Conservation (phyloP, 2,888 invertebrate species). For the Microchrysa polita region DNA sequence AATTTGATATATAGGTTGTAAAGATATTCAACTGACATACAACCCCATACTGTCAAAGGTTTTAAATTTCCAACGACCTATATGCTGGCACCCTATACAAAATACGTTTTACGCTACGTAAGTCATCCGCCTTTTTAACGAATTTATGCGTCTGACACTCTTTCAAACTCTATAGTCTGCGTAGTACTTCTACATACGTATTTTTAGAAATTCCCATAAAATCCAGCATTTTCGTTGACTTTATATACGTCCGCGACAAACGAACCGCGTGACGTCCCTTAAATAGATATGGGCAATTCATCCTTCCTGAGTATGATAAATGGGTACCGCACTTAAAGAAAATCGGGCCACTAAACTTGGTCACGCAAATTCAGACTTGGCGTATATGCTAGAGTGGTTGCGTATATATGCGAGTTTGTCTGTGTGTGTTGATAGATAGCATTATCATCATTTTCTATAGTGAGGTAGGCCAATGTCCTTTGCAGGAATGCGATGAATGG, state of each 20-base stretch:
- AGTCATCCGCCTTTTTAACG: neutral
- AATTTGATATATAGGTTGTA: too few relatives aligned
- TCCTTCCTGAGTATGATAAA: slow-evolving; percentile 36
- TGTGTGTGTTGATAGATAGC: neutral
- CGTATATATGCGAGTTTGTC: neutral
- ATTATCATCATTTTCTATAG: too few relatives aligned
- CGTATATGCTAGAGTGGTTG: neutral
- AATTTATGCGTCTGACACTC: slow-evolving; percentile 37
- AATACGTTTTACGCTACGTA: slow-evolving; percentile 27
- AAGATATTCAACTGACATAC: too few relatives aligned
- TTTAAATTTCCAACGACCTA: too few relatives aligned
- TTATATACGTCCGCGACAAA: slow-evolving; percentile 12
- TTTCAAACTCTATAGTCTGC: too few relatives aligned
- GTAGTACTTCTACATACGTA: too few relatives aligned
- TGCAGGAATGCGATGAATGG: too few relatives aligned
- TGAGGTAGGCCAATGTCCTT: too few relatives aligned
- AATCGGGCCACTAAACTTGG: neutral
- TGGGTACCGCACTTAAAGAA: slow-evolving; percentile 6
- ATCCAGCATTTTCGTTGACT: neutral
- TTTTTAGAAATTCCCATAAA: neutral
- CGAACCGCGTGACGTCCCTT: neutral
- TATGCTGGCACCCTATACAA: too few relatives aligned
- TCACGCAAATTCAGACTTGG: too few relatives aligned
- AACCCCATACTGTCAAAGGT: too few relatives aligned
- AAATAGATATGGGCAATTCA: slow-evolving; percentile 27